These are phyloP conservation scores for Pangasius krempfi DNA, from an alignment of 2,797 vertebrate genomes.

Conservation along the genomic window DNA sequence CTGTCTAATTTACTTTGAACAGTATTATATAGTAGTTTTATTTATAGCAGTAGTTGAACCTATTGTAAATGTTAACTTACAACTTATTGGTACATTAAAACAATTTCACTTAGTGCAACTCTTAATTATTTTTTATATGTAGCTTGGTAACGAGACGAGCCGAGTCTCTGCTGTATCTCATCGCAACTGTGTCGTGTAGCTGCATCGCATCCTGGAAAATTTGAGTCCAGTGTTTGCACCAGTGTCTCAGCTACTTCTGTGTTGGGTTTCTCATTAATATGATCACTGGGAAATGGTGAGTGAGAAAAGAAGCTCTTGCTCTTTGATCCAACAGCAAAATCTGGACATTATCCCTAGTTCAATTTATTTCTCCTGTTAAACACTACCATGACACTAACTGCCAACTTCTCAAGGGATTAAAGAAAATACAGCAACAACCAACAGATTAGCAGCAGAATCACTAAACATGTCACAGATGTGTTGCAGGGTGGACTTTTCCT, in stretches of 20 bases:
- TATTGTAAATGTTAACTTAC: background rate
- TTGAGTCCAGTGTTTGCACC: background rate
- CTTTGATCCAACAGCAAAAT: background rate
- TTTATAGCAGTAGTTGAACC: background rate
- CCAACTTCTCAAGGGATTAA: background rate
- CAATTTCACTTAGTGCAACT: background rate
- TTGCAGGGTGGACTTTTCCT: slow-evolving; percentile 14
- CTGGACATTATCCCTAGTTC: background rate
- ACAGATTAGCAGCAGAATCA: background rate
- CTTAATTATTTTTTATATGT: background rate
- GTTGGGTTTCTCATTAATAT: background rate
- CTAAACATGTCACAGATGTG: background rate
- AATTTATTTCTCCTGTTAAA: background rate
- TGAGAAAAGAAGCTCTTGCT: background rate
- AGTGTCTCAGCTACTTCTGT: background rate
- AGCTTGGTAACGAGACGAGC: background rate
- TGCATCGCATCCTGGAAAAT: background rate
- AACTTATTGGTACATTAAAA: background rate
- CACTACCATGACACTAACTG: background rate
- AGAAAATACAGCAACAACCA: background rate
- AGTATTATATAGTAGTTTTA: background rate
- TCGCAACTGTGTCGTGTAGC: background rate
- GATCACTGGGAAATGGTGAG: background rate
- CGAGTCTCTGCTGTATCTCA: background rate
- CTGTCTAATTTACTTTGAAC: background rate